Conservation (phyloP, 2,888 invertebrate genomes). For the Strigamia transsilvanica region DNA sequence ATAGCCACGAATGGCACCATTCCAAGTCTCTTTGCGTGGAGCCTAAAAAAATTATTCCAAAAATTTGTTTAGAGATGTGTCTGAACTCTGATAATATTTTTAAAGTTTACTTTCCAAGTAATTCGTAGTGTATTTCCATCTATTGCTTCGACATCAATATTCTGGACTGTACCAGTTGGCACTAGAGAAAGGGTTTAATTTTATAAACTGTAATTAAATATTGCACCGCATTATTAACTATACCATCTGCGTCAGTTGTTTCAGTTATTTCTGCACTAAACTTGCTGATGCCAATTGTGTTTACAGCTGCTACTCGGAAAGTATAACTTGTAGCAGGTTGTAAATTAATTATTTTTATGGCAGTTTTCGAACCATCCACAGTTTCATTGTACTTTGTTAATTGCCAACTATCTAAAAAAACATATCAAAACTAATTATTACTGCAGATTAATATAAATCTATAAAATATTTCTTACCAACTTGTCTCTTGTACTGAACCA, state of each 20-base stretch:
- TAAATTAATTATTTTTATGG: constrained; percentile 48
- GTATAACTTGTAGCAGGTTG: constrained; percentile 54
- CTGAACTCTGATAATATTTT: not conserved
- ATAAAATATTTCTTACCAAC: not conserved
- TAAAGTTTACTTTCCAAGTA: constrained; percentile 38
- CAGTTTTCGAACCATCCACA: constrained; percentile 51
- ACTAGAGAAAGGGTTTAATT: not conserved
- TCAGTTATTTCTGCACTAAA: constrained; percentile 50
- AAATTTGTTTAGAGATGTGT: not conserved
- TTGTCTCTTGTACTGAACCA: constrained; percentile 15
- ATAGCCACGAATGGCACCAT: constrained; percentile 45
- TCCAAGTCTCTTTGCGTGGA: constrained; percentile 43
- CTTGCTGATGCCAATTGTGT: constrained; percentile 54
- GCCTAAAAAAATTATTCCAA: not conserved
- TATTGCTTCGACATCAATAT: constrained; percentile 48
- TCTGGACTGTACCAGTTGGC: constrained; percentile 44
- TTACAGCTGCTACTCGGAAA: constrained; percentile 55
- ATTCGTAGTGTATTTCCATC: constrained; percentile 41
- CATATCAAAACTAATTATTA: too few relatives aligned
- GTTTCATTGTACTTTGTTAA: not conserved
- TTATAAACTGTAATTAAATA: not conserved
- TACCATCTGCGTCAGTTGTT: constrained; percentile 55
- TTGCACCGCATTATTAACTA: too few relatives aligned
- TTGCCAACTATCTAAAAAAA: constrained; percentile 36
- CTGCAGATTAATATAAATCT: too few relatives aligned